Evolutionary conservation across 2,888 invertebrate genomes (phyloP).

Genomic region (Ophion slaviceki): DNA sequence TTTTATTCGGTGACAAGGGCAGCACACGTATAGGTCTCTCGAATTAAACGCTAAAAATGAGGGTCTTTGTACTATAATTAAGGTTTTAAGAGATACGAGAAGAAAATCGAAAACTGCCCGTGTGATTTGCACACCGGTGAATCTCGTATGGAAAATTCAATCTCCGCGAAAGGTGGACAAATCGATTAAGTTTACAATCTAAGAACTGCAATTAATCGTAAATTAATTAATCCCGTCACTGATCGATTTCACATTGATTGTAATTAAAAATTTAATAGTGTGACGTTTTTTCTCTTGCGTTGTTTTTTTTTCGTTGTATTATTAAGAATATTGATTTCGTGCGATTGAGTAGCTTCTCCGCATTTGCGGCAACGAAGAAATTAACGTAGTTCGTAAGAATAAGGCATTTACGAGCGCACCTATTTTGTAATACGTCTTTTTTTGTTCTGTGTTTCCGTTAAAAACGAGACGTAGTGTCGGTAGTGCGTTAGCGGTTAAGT

Average conservation of each 20-base stretch:
- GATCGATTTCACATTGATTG: conserved; percentile 34
- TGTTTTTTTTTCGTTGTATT: conserved; percentile 37
- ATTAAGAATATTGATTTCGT: conserved; percentile 51
- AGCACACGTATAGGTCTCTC: conserved; percentile 61
- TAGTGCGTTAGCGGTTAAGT: conserved; percentile 59
- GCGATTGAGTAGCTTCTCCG: conserved; percentile 53
- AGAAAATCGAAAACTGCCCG: background rate
- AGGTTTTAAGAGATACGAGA: conserved; percentile 33
- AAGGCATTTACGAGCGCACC: conserved; percentile 51
- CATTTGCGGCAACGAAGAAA: conserved; percentile 23
- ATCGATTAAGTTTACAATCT: conserved; percentile 56
- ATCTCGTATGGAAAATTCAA: conserved; percentile 46
- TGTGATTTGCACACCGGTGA: conserved; percentile 44
- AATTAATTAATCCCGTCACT: conserved; percentile 25
- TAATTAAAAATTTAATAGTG: conserved; percentile 40
- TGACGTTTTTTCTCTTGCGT: conserved; percentile 45
- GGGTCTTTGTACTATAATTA: conserved; percentile 64
- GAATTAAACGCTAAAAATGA: conserved; percentile 46
- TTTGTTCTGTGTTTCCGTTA: conserved; percentile 53
- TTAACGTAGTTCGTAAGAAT: conserved; percentile 51
- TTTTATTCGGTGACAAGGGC: conserved; percentile 62
- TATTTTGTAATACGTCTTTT: conserved; percentile 47
- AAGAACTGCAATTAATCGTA: conserved; percentile 37
- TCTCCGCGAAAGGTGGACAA: conserved; percentile 44
- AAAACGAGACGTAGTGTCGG: conserved; percentile 58